Evolutionary conservation across 2,888 invertebrate genomes (phyloP).

Genomic region (Helleia helle): DNA sequence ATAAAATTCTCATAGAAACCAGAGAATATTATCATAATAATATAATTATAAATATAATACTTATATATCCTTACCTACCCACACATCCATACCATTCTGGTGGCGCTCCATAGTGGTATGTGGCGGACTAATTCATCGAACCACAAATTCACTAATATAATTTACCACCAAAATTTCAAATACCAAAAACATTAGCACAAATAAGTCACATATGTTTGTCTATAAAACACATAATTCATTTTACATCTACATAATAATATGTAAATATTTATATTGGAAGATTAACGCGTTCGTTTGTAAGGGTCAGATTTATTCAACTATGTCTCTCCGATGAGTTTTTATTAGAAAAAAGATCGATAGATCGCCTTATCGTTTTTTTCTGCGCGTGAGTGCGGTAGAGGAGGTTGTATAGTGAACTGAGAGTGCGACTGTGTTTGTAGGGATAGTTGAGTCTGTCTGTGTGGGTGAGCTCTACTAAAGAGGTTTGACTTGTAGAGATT

Average conservation of each 20-base stretch:
- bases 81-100: conserved; percentile 75
- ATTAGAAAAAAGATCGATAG: conserved; percentile 69
- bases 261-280: conserved; percentile 59
- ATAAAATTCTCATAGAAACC: not conserved
- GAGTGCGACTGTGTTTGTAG: conserved; percentile 66
- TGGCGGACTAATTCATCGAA: conserved; percentile 27
- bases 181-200: conserved; percentile 38
- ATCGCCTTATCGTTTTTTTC: conserved; percentile 70
- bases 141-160: conserved; percentile 36
- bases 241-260: conserved; percentile 68
- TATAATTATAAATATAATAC: conserved; percentile 13
- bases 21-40: not conserved
- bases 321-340: conserved; percentile 54
- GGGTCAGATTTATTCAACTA: conserved; percentile 59
- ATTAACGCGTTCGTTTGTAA: conserved; percentile 56
- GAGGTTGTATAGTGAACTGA: conserved; percentile 68
- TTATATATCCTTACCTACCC: conserved; percentile 71
- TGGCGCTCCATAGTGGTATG: conserved; percentile 73
- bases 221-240: conserved; percentile 66
- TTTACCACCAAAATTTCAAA: conserved; percentile 33
- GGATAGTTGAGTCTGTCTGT: conserved; percentile 42
- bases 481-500: conserved; percentile 42
- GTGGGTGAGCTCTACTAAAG: conserved; percentile 47
- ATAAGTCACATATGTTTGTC: conserved; percentile 56
- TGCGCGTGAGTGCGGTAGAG: conserved; percentile 73